Base-by-base conservation (phyloP, 2,888 invertebrate species). In the Caenorhabditis imperialis region DNA sequence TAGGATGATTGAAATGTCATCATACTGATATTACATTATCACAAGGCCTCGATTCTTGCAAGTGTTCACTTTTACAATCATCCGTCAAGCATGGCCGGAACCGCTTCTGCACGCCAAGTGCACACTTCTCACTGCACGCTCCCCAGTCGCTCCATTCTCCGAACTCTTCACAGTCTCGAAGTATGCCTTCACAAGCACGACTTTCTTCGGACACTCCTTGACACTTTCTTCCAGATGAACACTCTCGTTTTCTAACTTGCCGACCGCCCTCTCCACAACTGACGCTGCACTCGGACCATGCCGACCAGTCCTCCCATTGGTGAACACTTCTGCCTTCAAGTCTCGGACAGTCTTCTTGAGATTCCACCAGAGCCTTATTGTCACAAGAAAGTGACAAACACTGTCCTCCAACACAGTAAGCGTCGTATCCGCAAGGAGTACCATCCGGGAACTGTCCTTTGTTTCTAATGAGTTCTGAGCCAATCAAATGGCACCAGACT, bases 101-200 rank as follows among this genome's bases (percentile, higher is more conserved):
- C 22, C 81, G 44, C 48, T 57, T 62, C 30, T 75, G 75, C 3
- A 67, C 47, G 58, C 82, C 82, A 22, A 75, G 74, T 8, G 92
- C 92, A 84, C 93, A 93, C 55, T 92, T 91, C 42, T 90, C 91
- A 85, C 91, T 92, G 89, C 92, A 93, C 0, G 91, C 89, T 0
- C 92, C 91, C 83, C 84, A 84, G 2, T 77, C 77, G 40, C 69
- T 54, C 84, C 84, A 84, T n/a, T 75, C 72, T 50, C 74, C 71
- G 42, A 57, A 69, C 44, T 77, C 65, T 37, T 80, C 76, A 61
- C 85, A 85, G 18, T 70, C 61, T 5, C 77, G 71, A 2, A 79
- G 83, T 2, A 70, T 55, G 12, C 81, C 80, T 23, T 73, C 74
- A 55, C 84, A 84, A 5, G 50, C 50, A 12, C 83, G 62, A 10